These are phyloP conservation scores for Polietes domitor DNA, from an alignment of 2,888 invertebrate genomes.

Conservation along the genomic window DNA sequence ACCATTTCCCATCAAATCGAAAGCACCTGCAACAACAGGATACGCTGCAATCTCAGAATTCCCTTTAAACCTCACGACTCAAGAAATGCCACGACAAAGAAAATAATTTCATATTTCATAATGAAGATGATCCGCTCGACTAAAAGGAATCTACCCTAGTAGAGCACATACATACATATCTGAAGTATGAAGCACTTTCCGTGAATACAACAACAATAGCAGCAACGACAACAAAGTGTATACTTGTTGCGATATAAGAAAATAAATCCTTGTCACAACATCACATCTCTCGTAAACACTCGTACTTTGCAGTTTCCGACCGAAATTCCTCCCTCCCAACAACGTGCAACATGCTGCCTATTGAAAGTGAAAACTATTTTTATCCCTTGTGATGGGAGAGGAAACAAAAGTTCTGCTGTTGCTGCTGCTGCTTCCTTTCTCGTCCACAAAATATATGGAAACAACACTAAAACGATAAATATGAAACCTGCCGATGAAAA, in stretches of 20 bases:
- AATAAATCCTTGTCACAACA: constrained; percentile 27
- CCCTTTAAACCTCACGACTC: not conserved
- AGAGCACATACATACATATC: not conserved
- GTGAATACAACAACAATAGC: not conserved
- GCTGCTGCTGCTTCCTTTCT: constrained; percentile 2
- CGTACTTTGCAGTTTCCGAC: not conserved
- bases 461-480: not conserved
- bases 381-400: not conserved
- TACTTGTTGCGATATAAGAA: constrained; percentile 18
- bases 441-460: not conserved
- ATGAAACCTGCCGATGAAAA: constrained; percentile 12
- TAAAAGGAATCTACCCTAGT: not conserved
- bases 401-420: constrained; percentile 1
- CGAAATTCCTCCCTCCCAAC: not conserved
- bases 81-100: not conserved
- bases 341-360: not conserved
- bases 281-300: not conserved
- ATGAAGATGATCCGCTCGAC: not conserved
- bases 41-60: not conserved
- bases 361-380: constrained; percentile 24
- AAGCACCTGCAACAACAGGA: constrained; percentile 30
- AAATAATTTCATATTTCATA: not conserved
- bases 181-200: not conserved
- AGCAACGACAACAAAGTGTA: not conserved
- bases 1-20: not conserved